Conservation (phyloP, 1,140 invertebrate genomes). For the Achatina immaculata region DNA sequence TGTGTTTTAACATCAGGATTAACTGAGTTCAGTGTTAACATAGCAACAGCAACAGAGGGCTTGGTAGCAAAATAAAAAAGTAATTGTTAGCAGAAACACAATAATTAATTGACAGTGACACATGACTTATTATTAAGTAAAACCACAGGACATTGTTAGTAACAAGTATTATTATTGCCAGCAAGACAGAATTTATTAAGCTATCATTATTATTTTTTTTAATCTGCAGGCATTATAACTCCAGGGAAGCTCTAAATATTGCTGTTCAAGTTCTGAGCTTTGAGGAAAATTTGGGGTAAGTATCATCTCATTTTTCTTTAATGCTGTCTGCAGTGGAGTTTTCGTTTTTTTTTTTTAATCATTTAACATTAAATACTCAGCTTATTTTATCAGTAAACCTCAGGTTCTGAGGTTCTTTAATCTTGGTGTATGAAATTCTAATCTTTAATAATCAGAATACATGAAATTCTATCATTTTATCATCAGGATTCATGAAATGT, state of each 20-base stretch:
- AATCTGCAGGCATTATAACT: conserved; percentile 19
- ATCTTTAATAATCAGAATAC: background rate
- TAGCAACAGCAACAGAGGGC: too few relatives aligned
- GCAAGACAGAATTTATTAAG: too few relatives aligned
- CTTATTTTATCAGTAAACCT: conserved; percentile 42
- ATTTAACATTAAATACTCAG: background rate
- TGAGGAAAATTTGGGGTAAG: conserved; percentile 62
- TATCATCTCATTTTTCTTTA: background rate
- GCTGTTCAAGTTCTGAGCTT: conserved; percentile 57
- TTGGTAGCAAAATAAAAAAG: too few relatives aligned
- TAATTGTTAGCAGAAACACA: too few relatives aligned
- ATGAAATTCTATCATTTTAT: background rate
- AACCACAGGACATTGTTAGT: too few relatives aligned
- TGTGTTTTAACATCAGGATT: too few relatives aligned
- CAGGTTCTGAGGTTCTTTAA: too few relatives aligned
- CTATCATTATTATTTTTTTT: too few relatives aligned
- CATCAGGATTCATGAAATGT: conserved; percentile 50
- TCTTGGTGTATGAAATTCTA: conserved; percentile 41
- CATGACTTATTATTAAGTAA: too few relatives aligned
- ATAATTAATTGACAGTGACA: too few relatives aligned
- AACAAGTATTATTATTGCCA: too few relatives aligned
- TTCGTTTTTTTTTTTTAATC: background rate
- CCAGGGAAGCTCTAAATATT: conserved; percentile 33
- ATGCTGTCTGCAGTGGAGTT: background rate
- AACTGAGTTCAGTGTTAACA: too few relatives aligned